These are phyloP conservation scores for Sebastes diploproa DNA, from an alignment of 2,797 vertebrate genomes.

Conservation along the genomic window DNA sequence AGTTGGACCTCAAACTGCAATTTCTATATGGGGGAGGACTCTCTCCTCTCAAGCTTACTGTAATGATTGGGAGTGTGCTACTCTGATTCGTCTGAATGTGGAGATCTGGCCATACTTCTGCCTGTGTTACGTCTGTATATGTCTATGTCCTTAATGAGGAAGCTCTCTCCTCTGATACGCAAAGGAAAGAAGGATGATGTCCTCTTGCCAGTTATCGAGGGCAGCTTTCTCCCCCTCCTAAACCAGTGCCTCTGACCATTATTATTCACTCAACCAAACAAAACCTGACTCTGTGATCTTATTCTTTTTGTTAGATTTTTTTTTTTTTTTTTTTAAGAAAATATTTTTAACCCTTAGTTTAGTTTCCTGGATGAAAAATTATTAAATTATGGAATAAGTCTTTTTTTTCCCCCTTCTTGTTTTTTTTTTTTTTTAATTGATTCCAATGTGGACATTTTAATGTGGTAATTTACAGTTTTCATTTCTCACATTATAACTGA, in stretches of 20 bases:
- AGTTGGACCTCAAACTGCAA: constrained; percentile 50
- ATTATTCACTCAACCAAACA: constrained; percentile 57
- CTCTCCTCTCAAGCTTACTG: constrained; percentile 21
- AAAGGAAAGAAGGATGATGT: constrained; percentile 28
- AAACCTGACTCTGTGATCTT: constrained; percentile 62
- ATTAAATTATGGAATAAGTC: constrained; percentile 64
- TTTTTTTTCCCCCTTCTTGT: neutral
- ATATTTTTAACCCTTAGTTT: constrained; percentile 69
- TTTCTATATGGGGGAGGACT: constrained; percentile 17
- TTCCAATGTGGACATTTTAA: constrained; percentile 63
- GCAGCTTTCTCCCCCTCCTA: constrained; percentile 18
- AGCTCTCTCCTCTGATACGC: constrained; percentile 22
- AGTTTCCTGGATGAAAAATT: constrained; percentile 43
- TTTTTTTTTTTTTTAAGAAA: constrained; percentile 48
- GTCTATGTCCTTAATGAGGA: constrained; percentile 23
- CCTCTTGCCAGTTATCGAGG: constrained; percentile 18
- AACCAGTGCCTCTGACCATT: constrained; percentile 80
- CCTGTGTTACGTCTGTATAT: constrained; percentile 23
- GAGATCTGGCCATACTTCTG: constrained; percentile 32
- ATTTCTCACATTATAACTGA: constrained; percentile 45
- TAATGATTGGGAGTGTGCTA: constrained; percentile 21
- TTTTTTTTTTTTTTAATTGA: constrained; percentile 38
- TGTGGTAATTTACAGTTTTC: constrained; percentile 44
- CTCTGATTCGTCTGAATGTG: constrained; percentile 35
- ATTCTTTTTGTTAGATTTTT: constrained; percentile 27